Evolutionary conservation across 2,113 vertebrate species (phyloP).

Genomic region (Laterallus jamaicensis): DNA sequence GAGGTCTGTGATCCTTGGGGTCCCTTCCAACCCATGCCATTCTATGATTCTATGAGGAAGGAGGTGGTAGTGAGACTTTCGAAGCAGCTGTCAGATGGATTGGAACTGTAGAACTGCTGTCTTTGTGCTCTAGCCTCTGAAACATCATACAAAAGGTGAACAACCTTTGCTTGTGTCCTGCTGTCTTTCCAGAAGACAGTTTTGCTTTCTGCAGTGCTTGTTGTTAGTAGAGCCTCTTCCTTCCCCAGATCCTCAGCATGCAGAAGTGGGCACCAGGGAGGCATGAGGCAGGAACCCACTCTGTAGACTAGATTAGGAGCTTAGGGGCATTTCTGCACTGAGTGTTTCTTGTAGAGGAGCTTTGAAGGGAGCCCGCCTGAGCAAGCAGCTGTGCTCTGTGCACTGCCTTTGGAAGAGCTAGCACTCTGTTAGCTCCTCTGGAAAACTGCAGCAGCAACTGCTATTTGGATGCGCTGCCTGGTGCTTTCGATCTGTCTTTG

Average conservation of each 20-base stretch:
- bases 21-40: no score
- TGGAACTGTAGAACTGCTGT: not conserved
- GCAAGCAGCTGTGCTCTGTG: not conserved
- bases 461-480: not conserved
- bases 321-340: not conserved
- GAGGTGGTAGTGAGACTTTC: not conserved
- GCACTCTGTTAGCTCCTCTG: no score
- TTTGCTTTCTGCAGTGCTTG: not conserved
- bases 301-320: not conserved
- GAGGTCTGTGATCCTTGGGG: no score
- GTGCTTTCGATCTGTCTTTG: not conserved
- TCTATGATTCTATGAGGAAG: not conserved
- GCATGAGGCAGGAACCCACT: not conserved
- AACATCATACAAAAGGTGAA: not conserved
- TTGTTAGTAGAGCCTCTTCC: not conserved
- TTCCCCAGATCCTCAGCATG: fast-evolving
- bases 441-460: not conserved
- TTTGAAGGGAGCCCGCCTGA: not conserved
- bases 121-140: not conserved
- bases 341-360: not conserved
- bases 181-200: not conserved
- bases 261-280: not conserved
- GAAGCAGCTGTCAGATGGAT: not conserved
- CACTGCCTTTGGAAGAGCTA: not conserved
- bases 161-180: not conserved